Base-by-base conservation (phyloP, 2,113 vertebrate genomes). In the Telmatochromis sp. region DNA sequence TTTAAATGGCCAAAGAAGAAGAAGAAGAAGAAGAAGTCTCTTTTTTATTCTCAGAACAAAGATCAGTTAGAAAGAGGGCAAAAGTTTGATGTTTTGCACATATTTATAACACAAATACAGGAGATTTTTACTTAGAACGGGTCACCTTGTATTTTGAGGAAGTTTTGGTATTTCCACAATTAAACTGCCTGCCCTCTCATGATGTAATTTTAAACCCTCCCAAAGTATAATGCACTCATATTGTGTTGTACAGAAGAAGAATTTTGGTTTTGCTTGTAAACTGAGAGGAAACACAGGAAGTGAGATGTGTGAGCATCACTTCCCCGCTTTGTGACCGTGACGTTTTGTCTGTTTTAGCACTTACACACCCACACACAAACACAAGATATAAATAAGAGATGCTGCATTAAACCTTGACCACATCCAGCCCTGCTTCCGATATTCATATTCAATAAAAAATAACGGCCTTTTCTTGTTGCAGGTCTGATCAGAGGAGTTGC, bases 211-310 rank as follows among this genome's bases (percentile, higher is more conserved):
- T 7, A 40, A 57, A 57, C 79, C 35, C 28, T 55, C 51, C 21
- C 23, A 45, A 82, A 82, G 4, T n/a, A 14, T 33, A 58, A 45
- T 10, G 37, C 21, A 50, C 17, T 28, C 14, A 17, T 58, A 17
- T 37, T 1, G 10, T 42, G n/a, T 17, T 31, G 23, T 51, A 51
- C 7, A 55, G n/a, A 54, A 68, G n/a, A 37, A 68, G 3, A 37
- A 51, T 10, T 35, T 17, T 40, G 12, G n/a, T 50, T 55, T 35
- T 80, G 14, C 45, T 9, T 19, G 51, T 83, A 33, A 80, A 82
- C 26, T 15, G 12, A 33, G 17, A n/a, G 9, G 26, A 35, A 50
- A 86, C 47, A 85, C 87, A 92, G 93, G 92, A 95, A 94, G 84
- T 81, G 54, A 80, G 26, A 57, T 45, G 57, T 55, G 31, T 78